Conservation (phyloP, 1,140 invertebrate genomes). For the Chironomus striatipennis region DNA sequence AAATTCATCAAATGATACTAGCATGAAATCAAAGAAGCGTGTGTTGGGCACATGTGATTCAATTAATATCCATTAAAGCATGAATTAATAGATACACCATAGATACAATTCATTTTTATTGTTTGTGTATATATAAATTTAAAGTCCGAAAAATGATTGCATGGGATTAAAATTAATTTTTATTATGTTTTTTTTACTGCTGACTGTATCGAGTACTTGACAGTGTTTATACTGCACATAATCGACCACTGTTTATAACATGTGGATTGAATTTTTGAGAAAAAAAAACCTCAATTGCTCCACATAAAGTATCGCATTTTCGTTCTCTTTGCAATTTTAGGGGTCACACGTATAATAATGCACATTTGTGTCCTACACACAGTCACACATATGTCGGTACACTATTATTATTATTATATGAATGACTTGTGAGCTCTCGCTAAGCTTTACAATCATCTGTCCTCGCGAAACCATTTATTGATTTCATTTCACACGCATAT, state of each 20-base stretch:
- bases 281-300: neutral
- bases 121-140: too few relatives aligned
- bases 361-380: too few relatives aligned
- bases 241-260: neutral
- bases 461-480: too few relatives aligned
- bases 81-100: neutral
- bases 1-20: neutral
- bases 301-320: neutral
- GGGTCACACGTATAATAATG: neutral
- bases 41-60: neutral
- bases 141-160: neutral
- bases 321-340: neutral
- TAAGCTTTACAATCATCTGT: too few relatives aligned
- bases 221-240: too few relatives aligned
- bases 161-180: neutral
- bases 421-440: too few relatives aligned
- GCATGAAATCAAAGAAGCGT: neutral
- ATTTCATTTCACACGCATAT: too few relatives aligned
- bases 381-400: too few relatives aligned
- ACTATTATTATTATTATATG: too few relatives aligned
- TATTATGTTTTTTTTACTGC: neutral
- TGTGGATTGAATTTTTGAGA: too few relatives aligned
- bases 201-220: too few relatives aligned
- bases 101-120: too few relatives aligned
- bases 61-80: slow-evolving; percentile 8